A percentile compares a stretch with the other conserved stretches of the same genome.
phyloP scores from a whole-genome alignment of 2,888 invertebrate species.

The Epinotia bilunana region DNA sequence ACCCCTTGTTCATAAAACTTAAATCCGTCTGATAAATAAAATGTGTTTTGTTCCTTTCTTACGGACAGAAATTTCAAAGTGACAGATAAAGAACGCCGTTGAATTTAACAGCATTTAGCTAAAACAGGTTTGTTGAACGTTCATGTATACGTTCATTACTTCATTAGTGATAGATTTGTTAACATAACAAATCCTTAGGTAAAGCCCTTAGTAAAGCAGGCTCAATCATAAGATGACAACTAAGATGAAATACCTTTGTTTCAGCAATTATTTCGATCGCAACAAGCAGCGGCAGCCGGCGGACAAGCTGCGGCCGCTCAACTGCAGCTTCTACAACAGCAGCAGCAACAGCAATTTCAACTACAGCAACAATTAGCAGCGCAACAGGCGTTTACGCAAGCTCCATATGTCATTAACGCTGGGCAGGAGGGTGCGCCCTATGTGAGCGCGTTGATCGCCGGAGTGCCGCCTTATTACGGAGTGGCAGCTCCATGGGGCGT shows the following conservation, averaged over 20 bases:
- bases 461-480: slow-evolving; percentile 96
- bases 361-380: slow-evolving; percentile 91
- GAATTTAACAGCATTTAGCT: too few relatives aligned
- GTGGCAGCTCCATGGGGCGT: slow-evolving; percentile 96
- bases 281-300: slow-evolving; percentile 89
- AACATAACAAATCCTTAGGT: too few relatives aligned
- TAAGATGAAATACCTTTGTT: slow-evolving; percentile 66
- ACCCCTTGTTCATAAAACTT: too few relatives aligned
- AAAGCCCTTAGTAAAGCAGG: too few relatives aligned
- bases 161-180: too few relatives aligned
- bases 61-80: too few relatives aligned
- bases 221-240: neutral
- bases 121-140: too few relatives aligned
- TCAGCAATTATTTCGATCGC: slow-evolving; percentile 95
- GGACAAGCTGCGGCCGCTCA: slow-evolving; percentile 87
- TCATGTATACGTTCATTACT: too few relatives aligned
- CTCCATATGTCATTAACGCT: slow-evolving; percentile 95
- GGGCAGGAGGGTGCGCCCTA: slow-evolving; percentile 88
- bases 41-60: too few relatives aligned
- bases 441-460: slow-evolving; percentile 91
- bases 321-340: slow-evolving; percentile 89
- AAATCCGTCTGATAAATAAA: too few relatives aligned
- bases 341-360: slow-evolving; percentile 90
- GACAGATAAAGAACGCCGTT: too few relatives aligned
- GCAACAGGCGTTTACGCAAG: slow-evolving; percentile 90